A percentile compares a stretch with the other conserved stretches of the same genome.
phyloP scores from a whole-genome alignment of 2,113 vertebrate species.

The Opisthocomus hoazin region DNA sequence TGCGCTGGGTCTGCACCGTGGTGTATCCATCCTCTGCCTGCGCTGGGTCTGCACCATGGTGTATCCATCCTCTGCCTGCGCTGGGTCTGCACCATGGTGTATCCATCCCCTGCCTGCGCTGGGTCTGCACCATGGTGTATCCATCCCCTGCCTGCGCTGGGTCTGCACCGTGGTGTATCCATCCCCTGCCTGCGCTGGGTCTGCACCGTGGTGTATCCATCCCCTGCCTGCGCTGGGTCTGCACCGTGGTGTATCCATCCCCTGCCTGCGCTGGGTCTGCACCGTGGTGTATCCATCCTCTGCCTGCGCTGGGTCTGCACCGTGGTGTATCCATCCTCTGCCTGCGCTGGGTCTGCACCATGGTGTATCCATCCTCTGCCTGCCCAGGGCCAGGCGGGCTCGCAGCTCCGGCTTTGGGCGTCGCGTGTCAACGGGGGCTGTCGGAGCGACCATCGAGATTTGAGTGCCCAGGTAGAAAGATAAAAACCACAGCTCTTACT shows the following conservation, averaged over 20 bases:
- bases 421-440: accelerated
- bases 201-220: no score
- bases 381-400: neutral
- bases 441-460: accelerated
- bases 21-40: neutral
- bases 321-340: accelerated
- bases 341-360: neutral
- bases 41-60: neutral
- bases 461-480: neutral
- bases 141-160: no score
- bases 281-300: no score
- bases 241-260: no score
- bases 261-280: no score
- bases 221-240: no score
- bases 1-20: neutral
- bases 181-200: no score
- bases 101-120: neutral
- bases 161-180: no score
- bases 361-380: neutral
- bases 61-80: neutral
- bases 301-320: neutral
- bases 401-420: neutral
- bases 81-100: neutral
- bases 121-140: no score
- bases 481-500: neutral